These are phyloP conservation scores for Sesamia nonagrioides DNA, from an alignment of 1,140 invertebrate genomes.

Conservation along the genomic window DNA sequence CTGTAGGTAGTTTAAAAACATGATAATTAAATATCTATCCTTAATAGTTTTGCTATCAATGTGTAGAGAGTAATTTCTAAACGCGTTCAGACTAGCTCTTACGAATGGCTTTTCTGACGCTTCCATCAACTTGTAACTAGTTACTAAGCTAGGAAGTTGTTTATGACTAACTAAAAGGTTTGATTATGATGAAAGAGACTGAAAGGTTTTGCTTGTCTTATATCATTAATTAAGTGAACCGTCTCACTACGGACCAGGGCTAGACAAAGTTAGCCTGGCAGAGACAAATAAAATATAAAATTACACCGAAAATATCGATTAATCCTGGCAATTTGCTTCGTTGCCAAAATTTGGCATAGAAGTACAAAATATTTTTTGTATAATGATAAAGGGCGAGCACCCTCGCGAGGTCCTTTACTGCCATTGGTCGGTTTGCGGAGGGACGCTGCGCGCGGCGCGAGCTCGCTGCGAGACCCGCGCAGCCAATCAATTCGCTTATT, in stretches of 20 bases:
- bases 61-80: too few species aligned
- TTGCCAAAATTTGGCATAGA: constrained; percentile 41
- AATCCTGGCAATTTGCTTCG: constrained; percentile 50
- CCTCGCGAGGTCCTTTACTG: constrained; percentile 62
- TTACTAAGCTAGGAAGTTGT: too few species aligned
- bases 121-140: too few species aligned
- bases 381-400: constrained; percentile 71
- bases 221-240: too few species aligned
- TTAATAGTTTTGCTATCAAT: too few species aligned
- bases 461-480: constrained; percentile 69
- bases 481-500: constrained; percentile 85
- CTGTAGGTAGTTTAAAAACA: too few species aligned
- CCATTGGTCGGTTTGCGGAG: constrained; percentile 74
- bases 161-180: neutral
- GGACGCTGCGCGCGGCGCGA: constrained; percentile 72
- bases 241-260: neutral
- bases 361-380: constrained; percentile 47
- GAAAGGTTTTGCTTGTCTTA: too few species aligned
- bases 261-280: neutral
- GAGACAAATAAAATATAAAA: constrained; percentile 21
- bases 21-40: too few species aligned
- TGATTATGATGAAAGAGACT: neutral
- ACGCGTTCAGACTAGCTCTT: too few species aligned
- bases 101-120: too few species aligned
- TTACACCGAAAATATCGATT: constrained; percentile 16